These are phyloP conservation scores for Acanthosoma haemorrhoidale DNA, from an alignment of 2,888 invertebrate species.

Conservation along the genomic window DNA sequence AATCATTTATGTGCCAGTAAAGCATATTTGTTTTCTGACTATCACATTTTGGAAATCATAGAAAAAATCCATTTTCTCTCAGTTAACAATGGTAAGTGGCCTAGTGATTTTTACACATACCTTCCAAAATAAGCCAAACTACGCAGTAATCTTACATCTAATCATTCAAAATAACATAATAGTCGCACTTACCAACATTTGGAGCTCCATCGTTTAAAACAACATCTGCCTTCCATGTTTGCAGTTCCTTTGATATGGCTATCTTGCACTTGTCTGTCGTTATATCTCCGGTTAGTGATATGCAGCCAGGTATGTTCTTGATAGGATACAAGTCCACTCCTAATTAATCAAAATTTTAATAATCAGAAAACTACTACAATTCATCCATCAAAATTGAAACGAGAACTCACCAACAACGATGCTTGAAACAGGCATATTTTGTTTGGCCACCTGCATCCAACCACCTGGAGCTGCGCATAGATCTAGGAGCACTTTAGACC, in stretches of 20 bases:
- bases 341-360: constrained; percentile 39
- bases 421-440: constrained; percentile 96
- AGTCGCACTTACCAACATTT: constrained; percentile 64
- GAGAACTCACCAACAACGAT: constrained; percentile 69
- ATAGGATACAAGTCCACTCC: constrained; percentile 95
- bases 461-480: constrained; percentile 98
- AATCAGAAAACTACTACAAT: neutral
- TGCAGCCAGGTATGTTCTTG: constrained; percentile 81
- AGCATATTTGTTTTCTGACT: too few species aligned
- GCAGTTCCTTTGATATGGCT: constrained; percentile 74
- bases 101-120: too few species aligned
- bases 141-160: too few species aligned
- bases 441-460: constrained; percentile 97
- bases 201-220: constrained; percentile 97
- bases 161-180: neutral
- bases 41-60: too few species aligned
- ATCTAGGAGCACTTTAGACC: constrained; percentile 93
- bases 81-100: too few species aligned
- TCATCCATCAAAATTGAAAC: neutral
- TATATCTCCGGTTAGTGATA: constrained; percentile 87
- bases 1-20: too few species aligned
- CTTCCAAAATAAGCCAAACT: too few species aligned
- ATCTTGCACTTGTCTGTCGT: constrained; percentile 90
- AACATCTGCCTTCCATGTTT: constrained; percentile 95
- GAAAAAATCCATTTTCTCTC: too few species aligned